A percentile compares a stretch with the other conserved stretches of the same genome.
These are phyloP conservation scores for Champsocephalus esox DNA, from an alignment of 2,797 vertebrate species.

Conservation along the genomic window DNA sequence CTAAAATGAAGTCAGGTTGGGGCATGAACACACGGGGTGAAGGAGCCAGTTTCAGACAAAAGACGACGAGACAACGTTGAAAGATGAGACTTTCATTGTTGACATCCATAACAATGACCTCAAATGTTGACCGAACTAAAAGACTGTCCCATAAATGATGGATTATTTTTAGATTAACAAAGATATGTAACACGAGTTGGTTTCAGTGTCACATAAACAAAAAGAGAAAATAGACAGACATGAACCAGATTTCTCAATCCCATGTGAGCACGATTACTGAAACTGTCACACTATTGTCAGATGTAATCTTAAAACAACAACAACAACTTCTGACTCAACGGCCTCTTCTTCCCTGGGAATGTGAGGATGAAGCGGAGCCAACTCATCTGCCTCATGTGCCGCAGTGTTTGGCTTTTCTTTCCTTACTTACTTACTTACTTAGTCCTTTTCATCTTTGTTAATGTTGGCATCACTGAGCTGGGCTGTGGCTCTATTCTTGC, in stretches of 20 bases:
- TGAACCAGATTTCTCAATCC: not conserved
- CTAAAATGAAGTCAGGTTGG: too few species aligned
- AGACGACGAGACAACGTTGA: too few species aligned
- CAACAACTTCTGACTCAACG: not conserved
- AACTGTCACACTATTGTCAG: not conserved
- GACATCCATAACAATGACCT: too few species aligned
- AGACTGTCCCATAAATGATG: too few species aligned
- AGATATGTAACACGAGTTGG: too few species aligned
- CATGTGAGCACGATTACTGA: not conserved
- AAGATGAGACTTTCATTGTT: too few species aligned
- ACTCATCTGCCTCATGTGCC: slow-evolving; percentile 28
- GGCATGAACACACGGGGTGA: too few species aligned
- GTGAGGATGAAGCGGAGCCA: not conserved
- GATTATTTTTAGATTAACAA: too few species aligned
- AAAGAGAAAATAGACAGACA: not conserved
- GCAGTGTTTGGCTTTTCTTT: slow-evolving; percentile 38
- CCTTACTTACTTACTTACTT: slow-evolving; percentile 11
- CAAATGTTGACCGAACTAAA: too few species aligned
- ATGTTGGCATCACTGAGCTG: slow-evolving; percentile 41
- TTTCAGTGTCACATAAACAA: too few species aligned
- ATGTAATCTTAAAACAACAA: slow-evolving; percentile 24
- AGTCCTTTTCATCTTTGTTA: slow-evolving; percentile 53
- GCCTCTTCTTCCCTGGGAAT: slow-evolving; percentile 15
- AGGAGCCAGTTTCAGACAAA: too few species aligned
- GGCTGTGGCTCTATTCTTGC: slow-evolving; percentile 37